Percentiles rank a stretch among this genome's conserved stretches.
Evolutionary conservation across 2,113 vertebrate species (phyloP).

Genomic region (Stigmatopora nigra): DNA sequence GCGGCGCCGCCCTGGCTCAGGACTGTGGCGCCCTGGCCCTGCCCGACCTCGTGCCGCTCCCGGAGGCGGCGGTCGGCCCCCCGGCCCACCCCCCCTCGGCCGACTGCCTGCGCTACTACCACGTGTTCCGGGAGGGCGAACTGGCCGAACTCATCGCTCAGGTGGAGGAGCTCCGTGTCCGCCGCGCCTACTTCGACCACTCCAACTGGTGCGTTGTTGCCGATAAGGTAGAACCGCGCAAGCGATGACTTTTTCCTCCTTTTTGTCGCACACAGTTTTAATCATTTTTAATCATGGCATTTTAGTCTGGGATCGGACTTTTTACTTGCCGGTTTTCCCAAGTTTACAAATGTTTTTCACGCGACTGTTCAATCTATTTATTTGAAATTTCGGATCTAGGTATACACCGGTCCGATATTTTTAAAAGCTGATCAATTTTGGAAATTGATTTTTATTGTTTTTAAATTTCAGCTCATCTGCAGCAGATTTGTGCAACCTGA

Average conservation of each 20-base stretch:
- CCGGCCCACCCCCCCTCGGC: conserved; percentile 17
- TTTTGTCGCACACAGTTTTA: conserved; percentile 1
- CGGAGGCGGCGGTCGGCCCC: conserved; percentile 42
- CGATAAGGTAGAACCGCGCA: conserved; percentile 62
- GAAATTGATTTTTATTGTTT: too few species aligned
- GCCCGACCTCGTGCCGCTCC: conserved; percentile 70
- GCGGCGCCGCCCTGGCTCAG: conserved; percentile 35
- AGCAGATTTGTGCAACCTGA: too few species aligned
- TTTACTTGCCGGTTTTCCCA: background rate
- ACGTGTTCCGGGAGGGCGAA: conserved; percentile 69
- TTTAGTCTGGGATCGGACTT: conserved; percentile 34
- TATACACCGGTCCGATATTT: too few species aligned
- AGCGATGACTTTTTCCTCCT: conserved; percentile 41
- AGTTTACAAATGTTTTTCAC: too few species aligned
- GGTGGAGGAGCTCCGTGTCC: conserved; percentile 63
- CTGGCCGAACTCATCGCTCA: conserved; percentile 62
- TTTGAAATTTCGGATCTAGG: too few species aligned
- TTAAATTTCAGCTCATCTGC: too few species aligned
- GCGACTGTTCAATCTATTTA: too few species aligned
- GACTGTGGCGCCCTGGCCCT: conserved; percentile 62
- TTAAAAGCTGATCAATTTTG: too few species aligned
- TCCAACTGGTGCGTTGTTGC: conserved; percentile 66
- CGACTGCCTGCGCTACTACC: conserved; percentile 65
- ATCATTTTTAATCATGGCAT: conserved; percentile 32
- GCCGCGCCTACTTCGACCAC: conserved; percentile 67